Evolutionary conservation across 2,797 vertebrate genomes (phyloP).

Genomic region (Acanthopagrus latus): DNA sequence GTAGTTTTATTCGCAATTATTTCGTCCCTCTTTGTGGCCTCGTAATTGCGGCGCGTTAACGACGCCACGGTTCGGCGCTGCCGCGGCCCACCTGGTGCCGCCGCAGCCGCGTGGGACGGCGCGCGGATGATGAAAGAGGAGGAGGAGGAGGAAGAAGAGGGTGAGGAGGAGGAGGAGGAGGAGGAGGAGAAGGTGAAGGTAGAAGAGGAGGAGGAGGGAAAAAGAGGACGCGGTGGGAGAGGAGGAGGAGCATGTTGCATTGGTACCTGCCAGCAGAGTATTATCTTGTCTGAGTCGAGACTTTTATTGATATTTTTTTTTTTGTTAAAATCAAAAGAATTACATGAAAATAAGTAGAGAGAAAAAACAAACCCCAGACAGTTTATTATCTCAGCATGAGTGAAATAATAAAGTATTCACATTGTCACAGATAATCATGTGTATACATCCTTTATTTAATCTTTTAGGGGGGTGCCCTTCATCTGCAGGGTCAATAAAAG

Average conservation of each 20-base stretch:
- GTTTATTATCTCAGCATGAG: not conserved
- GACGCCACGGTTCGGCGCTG: constrained; percentile 84
- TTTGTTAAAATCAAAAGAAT: not conserved
- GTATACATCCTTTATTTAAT: no score
- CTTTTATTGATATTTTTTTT: no score
- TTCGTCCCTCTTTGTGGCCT: constrained; percentile 86
- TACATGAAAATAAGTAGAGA: not conserved
- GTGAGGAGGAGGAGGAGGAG: no score
- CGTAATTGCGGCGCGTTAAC: constrained; percentile 85
- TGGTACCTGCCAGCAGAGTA: not conserved
- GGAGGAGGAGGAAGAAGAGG: constrained; percentile 1
- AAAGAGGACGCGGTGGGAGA: no score
- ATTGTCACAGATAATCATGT: not conserved
- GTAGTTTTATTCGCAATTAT: constrained; percentile 96
- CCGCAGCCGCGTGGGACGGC: constrained; percentile 44
- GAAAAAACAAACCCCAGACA: not conserved
- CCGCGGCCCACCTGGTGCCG: constrained; percentile 86
- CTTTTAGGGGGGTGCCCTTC: no score
- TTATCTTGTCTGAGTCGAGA: no score
- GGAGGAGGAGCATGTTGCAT: no score
- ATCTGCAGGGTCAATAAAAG: no score
- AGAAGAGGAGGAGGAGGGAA: not conserved
- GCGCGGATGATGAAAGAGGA: constrained; percentile 46
- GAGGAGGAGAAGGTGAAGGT: no score
- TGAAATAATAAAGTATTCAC: not conserved